Conservation (phyloP, 1,140 invertebrate species). For the Ylistrum balloti region DNA sequence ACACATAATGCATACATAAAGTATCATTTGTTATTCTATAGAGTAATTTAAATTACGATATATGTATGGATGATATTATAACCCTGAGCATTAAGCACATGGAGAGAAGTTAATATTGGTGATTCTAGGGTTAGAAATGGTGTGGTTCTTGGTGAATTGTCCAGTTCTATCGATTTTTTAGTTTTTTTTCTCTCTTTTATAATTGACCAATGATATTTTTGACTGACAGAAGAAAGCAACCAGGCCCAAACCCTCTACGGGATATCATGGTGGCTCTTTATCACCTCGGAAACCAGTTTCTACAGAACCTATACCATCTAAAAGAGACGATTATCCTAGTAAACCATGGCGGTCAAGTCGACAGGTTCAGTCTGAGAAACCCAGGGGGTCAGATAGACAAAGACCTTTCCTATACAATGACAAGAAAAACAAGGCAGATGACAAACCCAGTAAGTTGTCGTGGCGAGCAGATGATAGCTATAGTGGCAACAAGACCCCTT, state of each 20-base stretch:
- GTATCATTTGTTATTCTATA: too few relatives aligned
- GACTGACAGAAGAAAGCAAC: slow-evolving; percentile 25
- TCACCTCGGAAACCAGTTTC: neutral
- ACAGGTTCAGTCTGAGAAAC: neutral
- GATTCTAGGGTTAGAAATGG: neutral
- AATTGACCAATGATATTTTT: slow-evolving; percentile 19
- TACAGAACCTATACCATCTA: neutral
- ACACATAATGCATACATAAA: too few relatives aligned
- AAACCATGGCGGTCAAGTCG: slow-evolving; percentile 1
- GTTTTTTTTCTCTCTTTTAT: neutral
- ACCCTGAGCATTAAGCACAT: neutral
- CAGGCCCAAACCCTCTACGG: neutral
- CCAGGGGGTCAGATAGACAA: neutral
- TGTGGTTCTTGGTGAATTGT: slow-evolving; percentile 17
- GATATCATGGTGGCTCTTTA: neutral
- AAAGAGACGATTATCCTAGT: neutral
- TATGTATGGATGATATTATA: neutral
- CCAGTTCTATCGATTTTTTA: neutral
- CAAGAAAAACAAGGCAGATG: slow-evolving; percentile 1
- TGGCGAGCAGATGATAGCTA: neutral
- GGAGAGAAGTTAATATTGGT: neutral
- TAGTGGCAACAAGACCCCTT: neutral
- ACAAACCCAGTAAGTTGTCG: neutral
- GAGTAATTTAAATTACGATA: too few relatives aligned
- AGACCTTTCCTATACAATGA: slow-evolving; percentile 1